These are phyloP conservation scores for Trichoplusia ni DNA, from an alignment of 1,140 invertebrate species.

Conservation along the genomic window DNA sequence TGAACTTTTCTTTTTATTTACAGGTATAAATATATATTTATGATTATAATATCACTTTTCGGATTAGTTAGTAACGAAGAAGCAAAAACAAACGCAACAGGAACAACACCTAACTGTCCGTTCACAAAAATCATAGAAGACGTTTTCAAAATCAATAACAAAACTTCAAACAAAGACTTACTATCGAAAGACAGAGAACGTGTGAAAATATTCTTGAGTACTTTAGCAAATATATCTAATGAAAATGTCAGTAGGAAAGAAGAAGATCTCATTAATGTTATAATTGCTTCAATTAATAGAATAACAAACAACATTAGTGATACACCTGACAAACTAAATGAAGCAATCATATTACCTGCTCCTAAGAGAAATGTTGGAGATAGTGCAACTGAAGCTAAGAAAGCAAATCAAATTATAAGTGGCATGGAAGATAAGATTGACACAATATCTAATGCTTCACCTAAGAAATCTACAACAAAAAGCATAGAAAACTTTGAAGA, in stretches of 20 bases:
- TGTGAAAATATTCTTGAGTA: constrained; percentile 57
- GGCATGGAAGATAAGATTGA: constrained; percentile 67
- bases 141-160: constrained; percentile 70
- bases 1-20: constrained; percentile 26
- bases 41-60: constrained; percentile 31
- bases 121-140: constrained; percentile 74
- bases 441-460: constrained; percentile 33
- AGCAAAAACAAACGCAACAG: background rate
- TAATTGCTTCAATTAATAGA: constrained; percentile 72
- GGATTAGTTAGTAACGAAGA: constrained; percentile 30
- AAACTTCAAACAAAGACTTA: constrained; percentile 41
- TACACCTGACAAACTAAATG: constrained; percentile 51
- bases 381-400: constrained; percentile 28
- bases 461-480: constrained; percentile 38
- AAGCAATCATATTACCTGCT: constrained; percentile 66
- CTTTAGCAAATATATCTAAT: constrained; percentile 54
- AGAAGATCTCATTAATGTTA: constrained; percentile 68
- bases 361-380: constrained; percentile 32
- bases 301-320: constrained; percentile 69
- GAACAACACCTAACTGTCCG: constrained; percentile 60
- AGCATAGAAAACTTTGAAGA: constrained; percentile 28
- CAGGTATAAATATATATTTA: constrained; percentile 50
- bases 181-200: constrained; percentile 49
- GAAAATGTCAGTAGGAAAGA: constrained; percentile 54
- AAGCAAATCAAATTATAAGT: constrained; percentile 58